Conservation (phyloP, 2,797 vertebrate species). For the Dermochelys coriacea region DNA sequence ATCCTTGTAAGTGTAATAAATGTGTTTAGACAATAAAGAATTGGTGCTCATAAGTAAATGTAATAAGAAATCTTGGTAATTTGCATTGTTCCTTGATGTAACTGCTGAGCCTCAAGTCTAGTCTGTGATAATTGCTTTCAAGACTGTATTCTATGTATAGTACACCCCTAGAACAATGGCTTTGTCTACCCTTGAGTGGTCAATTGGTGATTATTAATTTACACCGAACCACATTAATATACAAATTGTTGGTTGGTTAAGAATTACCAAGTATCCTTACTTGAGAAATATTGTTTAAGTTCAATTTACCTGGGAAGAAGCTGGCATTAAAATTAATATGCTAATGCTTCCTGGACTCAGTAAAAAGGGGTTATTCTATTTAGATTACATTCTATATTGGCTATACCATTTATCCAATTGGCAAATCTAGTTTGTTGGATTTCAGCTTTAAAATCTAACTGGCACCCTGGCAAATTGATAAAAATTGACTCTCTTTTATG, state of each 20-base stretch:
- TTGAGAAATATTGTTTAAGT: neutral
- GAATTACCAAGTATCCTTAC: neutral
- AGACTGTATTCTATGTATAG: neutral
- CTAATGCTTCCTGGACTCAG: neutral
- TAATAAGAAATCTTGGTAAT: neutral
- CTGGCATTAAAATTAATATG: neutral
- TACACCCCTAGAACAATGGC: neutral
- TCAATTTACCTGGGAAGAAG: neutral
- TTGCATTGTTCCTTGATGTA: neutral
- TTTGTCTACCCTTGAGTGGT: neutral
- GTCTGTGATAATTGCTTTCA: neutral
- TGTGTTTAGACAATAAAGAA: neutral
- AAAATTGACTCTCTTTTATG: neutral
- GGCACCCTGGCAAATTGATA: neutral
- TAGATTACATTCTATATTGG: neutral
- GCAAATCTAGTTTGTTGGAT: neutral
- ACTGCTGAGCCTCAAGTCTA: neutral
- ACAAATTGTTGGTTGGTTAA: neutral
- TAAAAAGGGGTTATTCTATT: neutral
- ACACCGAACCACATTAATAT: no score
- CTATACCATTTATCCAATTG: neutral
- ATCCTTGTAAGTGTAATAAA: neutral
- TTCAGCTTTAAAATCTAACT: neutral
- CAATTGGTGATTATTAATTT: neutral
- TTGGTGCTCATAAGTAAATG: neutral